Conservation (phyloP, 2,113 vertebrate genomes). For the Upupa epops region DNA sequence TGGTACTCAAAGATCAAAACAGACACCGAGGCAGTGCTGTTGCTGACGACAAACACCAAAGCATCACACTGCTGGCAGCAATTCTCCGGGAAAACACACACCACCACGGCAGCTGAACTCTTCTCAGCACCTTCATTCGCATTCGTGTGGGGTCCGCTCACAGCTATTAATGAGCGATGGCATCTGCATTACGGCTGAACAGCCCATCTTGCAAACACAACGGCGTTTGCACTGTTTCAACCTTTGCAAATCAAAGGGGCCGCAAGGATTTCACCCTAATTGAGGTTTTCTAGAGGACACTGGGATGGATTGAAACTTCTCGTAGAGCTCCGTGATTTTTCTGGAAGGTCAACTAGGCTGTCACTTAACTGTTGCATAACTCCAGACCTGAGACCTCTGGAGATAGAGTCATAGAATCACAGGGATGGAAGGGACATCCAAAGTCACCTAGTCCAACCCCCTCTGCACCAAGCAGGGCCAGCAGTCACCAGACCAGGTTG, state of each 20-base stretch:
- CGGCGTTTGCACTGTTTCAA: neutral
- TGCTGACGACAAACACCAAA: neutral
- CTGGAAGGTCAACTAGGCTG: neutral
- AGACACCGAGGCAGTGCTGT: accelerated
- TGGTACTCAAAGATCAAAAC: neutral
- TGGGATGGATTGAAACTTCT: neutral
- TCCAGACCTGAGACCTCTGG: neutral
- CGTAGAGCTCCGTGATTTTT: neutral
- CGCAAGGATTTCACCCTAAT: neutral
- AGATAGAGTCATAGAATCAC: no score
- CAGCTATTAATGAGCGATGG: neutral
- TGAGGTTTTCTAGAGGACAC: neutral
- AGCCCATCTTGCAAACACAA: neutral
- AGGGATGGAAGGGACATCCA: no score
- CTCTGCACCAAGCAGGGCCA: no score
- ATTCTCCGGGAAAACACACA: neutral
- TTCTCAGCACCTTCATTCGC: neutral
- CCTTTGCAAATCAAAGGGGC: neutral
- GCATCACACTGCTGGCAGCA: constrained; percentile 18
- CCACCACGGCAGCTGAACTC: constrained; percentile 15
- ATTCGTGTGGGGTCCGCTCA: neutral
- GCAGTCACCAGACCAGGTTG: no score
- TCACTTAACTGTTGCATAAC: neutral
- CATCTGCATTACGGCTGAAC: constrained; percentile 50
- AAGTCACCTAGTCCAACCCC: no score